These are phyloP conservation scores for Todiramphus saurophagus DNA, from an alignment of 2,113 vertebrate genomes.

Conservation along the genomic window DNA sequence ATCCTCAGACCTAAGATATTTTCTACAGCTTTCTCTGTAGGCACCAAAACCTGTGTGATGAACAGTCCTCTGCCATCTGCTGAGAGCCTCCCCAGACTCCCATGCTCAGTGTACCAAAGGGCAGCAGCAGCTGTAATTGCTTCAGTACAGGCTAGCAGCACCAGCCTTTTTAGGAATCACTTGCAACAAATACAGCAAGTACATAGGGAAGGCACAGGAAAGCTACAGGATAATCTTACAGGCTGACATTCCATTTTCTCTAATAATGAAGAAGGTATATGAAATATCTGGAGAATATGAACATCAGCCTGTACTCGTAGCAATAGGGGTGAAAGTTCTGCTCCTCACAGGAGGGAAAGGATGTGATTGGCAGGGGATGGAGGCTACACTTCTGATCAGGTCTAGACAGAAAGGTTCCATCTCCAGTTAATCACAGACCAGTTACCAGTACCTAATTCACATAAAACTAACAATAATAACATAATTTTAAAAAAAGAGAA, in stretches of 20 bases:
- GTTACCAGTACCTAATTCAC: not conserved
- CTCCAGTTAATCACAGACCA: not conserved
- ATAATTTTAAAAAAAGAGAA: not conserved
- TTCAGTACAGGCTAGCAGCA: not conserved
- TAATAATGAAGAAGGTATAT: not conserved
- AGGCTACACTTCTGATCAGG: not conserved
- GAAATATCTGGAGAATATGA: not conserved
- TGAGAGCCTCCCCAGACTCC: not conserved
- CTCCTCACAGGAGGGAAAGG: not conserved
- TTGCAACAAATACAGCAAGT: not conserved
- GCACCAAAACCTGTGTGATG: not conserved
- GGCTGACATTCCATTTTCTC: not conserved
- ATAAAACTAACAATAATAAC: not conserved
- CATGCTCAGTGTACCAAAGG: no score
- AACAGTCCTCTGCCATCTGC: not conserved
- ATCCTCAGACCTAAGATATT: not conserved
- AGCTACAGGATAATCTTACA: not conserved
- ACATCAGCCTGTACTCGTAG: not conserved
- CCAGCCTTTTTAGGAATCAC: not conserved
- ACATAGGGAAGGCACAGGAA: not conserved
- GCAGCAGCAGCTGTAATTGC: not conserved
- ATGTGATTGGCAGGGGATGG: accelerated
- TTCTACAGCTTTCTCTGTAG: not conserved
- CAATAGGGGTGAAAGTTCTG: not conserved
- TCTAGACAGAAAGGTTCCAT: not conserved